Evolutionary conservation across 2,888 invertebrate species (phyloP).

Genomic region (Drosophila percnosoma): DNA sequence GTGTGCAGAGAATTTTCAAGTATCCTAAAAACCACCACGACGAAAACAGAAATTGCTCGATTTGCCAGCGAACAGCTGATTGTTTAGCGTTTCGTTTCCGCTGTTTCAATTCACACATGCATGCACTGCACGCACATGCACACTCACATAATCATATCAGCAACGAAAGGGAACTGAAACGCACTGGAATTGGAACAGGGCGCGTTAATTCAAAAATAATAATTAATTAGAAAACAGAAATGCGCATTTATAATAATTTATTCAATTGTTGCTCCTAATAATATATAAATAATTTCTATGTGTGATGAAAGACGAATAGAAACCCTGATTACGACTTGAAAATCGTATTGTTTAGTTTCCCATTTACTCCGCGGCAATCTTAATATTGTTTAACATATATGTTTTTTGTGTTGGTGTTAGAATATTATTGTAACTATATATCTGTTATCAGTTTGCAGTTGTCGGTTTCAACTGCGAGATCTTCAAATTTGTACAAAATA

Average conservation of each 20-base stretch:
- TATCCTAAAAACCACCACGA: conserved; percentile 60
- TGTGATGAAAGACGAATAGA: conserved; percentile 16
- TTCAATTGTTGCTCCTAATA: conserved; percentile 18
- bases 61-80: conserved; percentile 49
- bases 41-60: conserved; percentile 61
- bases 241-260: conserved; percentile 30
- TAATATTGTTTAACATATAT: neutral
- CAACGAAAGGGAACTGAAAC: conserved; percentile 21
- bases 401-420: neutral
- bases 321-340: conserved; percentile 5
- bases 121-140: neutral
- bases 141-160: neutral
- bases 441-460: conserved; percentile 5
- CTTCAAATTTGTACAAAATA: conserved; percentile 30
- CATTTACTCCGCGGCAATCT: neutral
- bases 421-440: neutral
- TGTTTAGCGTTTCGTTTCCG: conserved; percentile 36
- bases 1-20: conserved; percentile 46
- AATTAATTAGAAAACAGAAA: neutral
- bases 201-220: conserved; percentile 15
- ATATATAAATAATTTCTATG: conserved; percentile 24
- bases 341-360: neutral
- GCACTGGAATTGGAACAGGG: conserved; percentile 19
- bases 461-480: conserved; percentile 29
- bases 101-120: neutral